These are phyloP conservation scores for Pardosa pseudoannulata DNA, from an alignment of 2,888 invertebrate genomes.

Conservation along the genomic window DNA sequence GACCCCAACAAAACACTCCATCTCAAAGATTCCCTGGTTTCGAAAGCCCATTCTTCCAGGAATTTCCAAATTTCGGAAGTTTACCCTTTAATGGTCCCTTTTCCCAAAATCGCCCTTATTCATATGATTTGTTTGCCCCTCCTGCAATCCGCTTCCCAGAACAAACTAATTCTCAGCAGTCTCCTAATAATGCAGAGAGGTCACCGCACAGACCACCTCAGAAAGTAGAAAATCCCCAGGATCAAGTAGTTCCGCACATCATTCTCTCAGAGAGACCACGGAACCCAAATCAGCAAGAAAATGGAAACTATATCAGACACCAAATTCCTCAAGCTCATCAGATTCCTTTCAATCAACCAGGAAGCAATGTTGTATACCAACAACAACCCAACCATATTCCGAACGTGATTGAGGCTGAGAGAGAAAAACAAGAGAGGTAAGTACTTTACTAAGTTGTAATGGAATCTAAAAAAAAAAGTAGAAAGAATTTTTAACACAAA, in stretches of 20 bases:
- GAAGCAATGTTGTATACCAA: neutral
- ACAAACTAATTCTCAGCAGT: neutral
- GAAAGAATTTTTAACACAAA: no score
- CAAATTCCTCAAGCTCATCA: neutral
- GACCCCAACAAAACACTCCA: neutral
- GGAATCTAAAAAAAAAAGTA: no score
- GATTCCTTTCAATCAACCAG: neutral
- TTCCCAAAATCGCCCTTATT: slow-evolving; percentile 3
- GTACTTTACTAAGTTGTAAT: no score
- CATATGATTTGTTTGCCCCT: slow-evolving; percentile 5
- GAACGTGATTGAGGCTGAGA: neutral
- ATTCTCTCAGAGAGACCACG: slow-evolving; percentile 7
- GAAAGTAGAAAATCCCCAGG: neutral
- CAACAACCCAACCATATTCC: neutral
- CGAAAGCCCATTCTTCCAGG: slow-evolving; percentile 30
- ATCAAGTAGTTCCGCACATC: neutral
- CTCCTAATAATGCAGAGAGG: neutral
- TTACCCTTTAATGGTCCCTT: slow-evolving; percentile 21
- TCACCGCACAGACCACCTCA: neutral
- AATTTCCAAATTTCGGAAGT: slow-evolving; percentile 34
- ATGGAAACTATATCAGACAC: neutral
- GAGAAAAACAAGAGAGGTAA: slow-evolving; percentile 6
- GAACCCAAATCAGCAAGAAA: neutral
- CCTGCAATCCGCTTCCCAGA: neutral
- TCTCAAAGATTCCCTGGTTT: slow-evolving; percentile 29